Base-by-base conservation (phyloP, 2,113 vertebrate species). In the Caranx melampygus region DNA sequence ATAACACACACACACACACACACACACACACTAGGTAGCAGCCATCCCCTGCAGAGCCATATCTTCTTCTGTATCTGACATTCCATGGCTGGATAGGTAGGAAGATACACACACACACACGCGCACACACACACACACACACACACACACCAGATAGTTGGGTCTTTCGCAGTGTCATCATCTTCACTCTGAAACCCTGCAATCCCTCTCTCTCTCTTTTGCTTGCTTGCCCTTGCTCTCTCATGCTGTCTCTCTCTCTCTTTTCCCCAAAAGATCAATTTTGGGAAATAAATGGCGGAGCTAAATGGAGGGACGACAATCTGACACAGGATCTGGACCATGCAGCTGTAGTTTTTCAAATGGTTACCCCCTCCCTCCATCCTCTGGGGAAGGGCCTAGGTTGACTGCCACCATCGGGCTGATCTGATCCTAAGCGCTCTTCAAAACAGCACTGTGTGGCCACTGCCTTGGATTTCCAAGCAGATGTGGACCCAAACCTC, bases 21-120 rank as follows among this genome's bases (percentile, higher is more conserved):
- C 51, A n/a, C 52, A 61, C 68, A 61, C 64, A 65, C 51, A 55
- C 54, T 6, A 6, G 61, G 72, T 45, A 67, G 78, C 69, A 83
- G 59, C 78, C 40, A 68, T 76, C 84, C 76, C 83, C 75, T 82
- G 80, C 79, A 69, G 82, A 88, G 81, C 8, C 75, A 44, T 85
- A 89, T 89, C 84, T 82, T 66, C 60, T 84, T 84, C 70, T 80
- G 52, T 67, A 87, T 87, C 86, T 83, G 79, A 85, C 84, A 70
- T 82, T 82, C 70, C 42, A 75, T 80, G 82, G 82, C 52, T 89
- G 84, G 78, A 76, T 87, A 72, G 82, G 64, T 75, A 79, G 37
- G 5, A 68, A 74, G 52, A 35, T 14, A 61, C 44, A 65, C 4
- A 71, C 6, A 3, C 49, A 26, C 47, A 37, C 54, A 59, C 62